Conservation (phyloP, 2,797 vertebrate genomes). For the Ptychobarbus kaznakovi region DNA sequence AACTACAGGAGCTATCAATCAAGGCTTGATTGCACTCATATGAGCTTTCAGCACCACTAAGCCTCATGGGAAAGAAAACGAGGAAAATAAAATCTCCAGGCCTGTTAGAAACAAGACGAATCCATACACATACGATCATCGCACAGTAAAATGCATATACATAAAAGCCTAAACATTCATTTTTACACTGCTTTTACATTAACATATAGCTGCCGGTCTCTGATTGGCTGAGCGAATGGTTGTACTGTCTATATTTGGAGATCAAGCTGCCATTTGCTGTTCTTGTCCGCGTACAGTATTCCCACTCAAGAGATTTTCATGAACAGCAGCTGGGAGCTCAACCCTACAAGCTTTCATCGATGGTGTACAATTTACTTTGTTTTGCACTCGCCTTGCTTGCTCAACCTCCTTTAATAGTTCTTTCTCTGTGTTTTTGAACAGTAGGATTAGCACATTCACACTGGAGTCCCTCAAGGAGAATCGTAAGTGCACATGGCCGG, state of each 20-base stretch:
- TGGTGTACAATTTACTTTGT: constrained; percentile 49
- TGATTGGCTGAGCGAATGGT: background rate
- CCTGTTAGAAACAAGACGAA: background rate
- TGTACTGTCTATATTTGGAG: background rate
- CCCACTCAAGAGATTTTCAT: constrained; percentile 5
- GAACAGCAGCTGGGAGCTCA: background rate
- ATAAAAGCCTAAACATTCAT: background rate
- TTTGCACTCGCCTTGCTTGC: constrained; percentile 30
- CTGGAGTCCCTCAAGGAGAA: constrained; percentile 37
- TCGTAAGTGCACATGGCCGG: constrained; percentile 29
- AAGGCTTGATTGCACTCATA: constrained; percentile 19
- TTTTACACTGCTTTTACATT: background rate
- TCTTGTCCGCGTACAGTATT: background rate
- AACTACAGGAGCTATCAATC: constrained; percentile 64
- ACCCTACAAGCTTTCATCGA: constrained; percentile 21
- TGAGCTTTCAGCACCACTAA: constrained; percentile 10
- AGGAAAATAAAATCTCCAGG: background rate
- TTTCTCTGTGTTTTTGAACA: background rate
- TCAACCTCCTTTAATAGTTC: background rate
- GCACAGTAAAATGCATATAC: background rate
- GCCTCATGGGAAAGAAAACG: constrained; percentile 14
- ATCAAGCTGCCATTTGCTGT: background rate
- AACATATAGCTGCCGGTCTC: background rate
- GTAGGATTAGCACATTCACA: constrained; percentile 34
- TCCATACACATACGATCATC: background rate